Evolutionary conservation across 2,113 vertebrate species (phyloP), one percentile per base, ranked within the genome.

Genomic region (Glaucidium brasilianum): DNA sequence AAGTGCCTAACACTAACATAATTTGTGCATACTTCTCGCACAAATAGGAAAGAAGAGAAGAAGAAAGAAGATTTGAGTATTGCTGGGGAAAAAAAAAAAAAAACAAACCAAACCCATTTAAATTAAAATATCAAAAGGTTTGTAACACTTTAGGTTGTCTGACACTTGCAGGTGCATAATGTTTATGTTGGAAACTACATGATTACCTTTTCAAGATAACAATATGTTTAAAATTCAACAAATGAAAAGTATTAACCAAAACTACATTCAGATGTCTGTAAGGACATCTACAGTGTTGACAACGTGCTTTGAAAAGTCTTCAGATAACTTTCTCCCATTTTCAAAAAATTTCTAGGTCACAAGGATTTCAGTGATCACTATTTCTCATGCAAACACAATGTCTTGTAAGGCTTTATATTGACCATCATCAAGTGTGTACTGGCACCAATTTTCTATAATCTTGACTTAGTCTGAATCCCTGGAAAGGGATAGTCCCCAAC

Each of bases 81-180:
- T 78, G 84, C 19, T 34, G 32, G 25, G 16, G 4, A 45, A 39
- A 11, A 55, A 17, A 17, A 19, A 47, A 47, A 45, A 19, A 20
- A 20, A 19, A 9, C 45, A 47, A 16, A 1, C 1, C 4, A 18
- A 62, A 35, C 6, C 0, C 6, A 3, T 83, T 92, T 30, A 25
- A n/a, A 60, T 32, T 43, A 37, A 94, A 79, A 59, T 72, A 80
- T 58, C 21, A 27, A 72, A 69, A 81, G 1, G 10, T 63, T 77
- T 73, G 12, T 45, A 22, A 67, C 8, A 23, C 12, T 27, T 75
- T 6, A 55, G 41, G 22, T 3, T 85, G 92, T 75, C 23, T 77
- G 35, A 9, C 4, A 21, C 11, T 66, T 77, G 7, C 11, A 53
- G 32, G 11, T 60, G 4, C 12, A 2, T 47, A 12, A 41, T 47